Evolutionary conservation across 35 echinoderm and acorn worm species (phyloP).

Genomic region (Stichopus chloronotus): DNA sequence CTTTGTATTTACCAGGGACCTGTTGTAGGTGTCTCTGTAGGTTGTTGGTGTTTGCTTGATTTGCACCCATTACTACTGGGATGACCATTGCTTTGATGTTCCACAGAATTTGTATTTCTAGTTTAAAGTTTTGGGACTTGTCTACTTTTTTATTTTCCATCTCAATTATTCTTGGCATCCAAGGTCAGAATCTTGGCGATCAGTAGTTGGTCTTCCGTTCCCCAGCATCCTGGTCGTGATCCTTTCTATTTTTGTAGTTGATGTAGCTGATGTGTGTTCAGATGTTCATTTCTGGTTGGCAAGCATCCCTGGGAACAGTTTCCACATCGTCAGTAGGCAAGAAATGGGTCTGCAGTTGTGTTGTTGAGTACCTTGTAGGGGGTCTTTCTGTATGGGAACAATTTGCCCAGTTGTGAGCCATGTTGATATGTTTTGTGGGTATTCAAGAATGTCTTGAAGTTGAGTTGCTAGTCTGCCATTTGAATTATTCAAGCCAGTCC

Average conservation of each 20-base stretch:
- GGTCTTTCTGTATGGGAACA: neutral
- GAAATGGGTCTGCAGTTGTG: neutral
- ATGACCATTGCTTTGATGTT: no score
- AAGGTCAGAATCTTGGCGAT: neutral
- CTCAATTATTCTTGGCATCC: neutral
- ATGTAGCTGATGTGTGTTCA: neutral
- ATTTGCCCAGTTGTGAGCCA: slow-evolving; percentile 14
- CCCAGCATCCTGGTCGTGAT: neutral
- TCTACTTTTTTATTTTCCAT: no score
- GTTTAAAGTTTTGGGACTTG: no score
- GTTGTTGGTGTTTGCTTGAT: no score
- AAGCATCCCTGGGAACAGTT: neutral
- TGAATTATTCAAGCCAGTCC: no score
- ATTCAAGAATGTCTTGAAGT: neutral
- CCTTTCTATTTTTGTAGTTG: neutral
- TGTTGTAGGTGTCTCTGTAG: no score
- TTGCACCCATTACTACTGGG: no score
- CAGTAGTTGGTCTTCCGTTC: slow-evolving; percentile 14
- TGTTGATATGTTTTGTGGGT: neutral
- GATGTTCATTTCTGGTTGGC: neutral
- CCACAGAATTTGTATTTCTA: no score
- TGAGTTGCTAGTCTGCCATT: no score
- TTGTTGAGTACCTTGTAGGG: neutral
- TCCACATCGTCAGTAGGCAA: neutral
- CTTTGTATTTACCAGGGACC: no score